Percentiles rank a stretch among this genome's conserved stretches.
Evolutionary conservation across 2,113 vertebrate genomes (phyloP).

Genomic region (Nipponia nippon): DNA sequence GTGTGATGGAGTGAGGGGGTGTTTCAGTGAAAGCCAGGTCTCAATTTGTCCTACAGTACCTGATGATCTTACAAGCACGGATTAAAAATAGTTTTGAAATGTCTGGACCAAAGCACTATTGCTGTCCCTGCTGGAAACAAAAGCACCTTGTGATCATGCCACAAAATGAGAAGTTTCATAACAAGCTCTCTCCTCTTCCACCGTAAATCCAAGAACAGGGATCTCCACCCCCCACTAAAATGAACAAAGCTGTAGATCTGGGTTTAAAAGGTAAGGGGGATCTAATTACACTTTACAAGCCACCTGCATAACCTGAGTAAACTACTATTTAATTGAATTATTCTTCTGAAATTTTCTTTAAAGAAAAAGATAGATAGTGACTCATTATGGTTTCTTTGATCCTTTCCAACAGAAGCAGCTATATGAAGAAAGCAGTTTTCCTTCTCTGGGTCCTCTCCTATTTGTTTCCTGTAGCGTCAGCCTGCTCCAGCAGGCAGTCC

Average conservation of each 20-base stretch:
- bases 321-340: constrained; percentile 31
- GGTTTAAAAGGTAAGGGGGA: constrained; percentile 33
- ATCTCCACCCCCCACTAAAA: background rate
- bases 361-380: constrained; percentile 1
- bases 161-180: background rate
- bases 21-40: background rate
- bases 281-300: constrained; percentile 55
- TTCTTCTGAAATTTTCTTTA: constrained; percentile 36
- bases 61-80: background rate
- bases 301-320: constrained; percentile 40
- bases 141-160: background rate
- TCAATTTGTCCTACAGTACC: background rate
- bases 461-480: background rate
- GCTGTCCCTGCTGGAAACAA: constrained; percentile 39
- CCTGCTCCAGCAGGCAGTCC: background rate
- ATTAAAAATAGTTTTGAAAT: constrained; percentile 19
- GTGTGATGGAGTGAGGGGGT: background rate
- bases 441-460: background rate
- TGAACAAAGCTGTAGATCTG: constrained; percentile 10
- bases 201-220: background rate
- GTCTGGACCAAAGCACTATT: background rate
- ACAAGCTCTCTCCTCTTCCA: background rate
- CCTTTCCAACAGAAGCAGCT: background rate
- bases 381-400: constrained; percentile 44
- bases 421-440: constrained; percentile 5